These are phyloP conservation scores for Phataginus tetradactyla DNA, from an alignment of 2,797 vertebrate genomes.

Conservation along the genomic window DNA sequence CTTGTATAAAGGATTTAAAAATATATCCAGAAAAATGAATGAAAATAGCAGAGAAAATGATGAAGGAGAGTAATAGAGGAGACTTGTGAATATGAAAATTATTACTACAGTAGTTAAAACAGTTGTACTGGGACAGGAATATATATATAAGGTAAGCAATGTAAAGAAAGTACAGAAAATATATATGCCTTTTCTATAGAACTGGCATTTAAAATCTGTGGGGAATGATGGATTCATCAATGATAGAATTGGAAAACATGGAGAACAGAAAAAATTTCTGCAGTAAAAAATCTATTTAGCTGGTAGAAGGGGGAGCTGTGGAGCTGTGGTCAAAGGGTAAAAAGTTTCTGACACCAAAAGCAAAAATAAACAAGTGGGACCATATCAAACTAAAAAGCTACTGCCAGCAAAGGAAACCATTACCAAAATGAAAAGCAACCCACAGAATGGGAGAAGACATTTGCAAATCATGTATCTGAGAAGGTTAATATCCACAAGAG, in stretches of 20 bases:
- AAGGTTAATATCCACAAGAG: background rate
- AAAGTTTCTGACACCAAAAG: background rate
- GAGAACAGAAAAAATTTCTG: slow-evolving; percentile 12
- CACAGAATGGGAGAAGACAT: background rate
- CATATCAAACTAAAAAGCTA: background rate
- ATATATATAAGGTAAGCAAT: background rate
- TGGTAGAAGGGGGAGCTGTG: background rate
- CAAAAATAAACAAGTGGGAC: background rate
- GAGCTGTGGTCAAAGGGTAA: background rate
- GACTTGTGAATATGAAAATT: background rate
- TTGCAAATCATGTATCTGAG: background rate
- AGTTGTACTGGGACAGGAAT: background rate
- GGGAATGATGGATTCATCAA: slow-evolving; percentile 34
- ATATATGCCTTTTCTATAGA: slow-evolving; percentile 56
- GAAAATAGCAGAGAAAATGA: background rate
- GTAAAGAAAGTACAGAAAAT: slow-evolving; percentile 17
- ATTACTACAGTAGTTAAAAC: slow-evolving; percentile 12
- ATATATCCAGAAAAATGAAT: slow-evolving; percentile 33
- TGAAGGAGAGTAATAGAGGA: slow-evolving; percentile 21
- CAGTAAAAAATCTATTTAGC: background rate
- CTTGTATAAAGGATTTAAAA: slow-evolving; percentile 7
- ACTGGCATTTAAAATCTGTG: slow-evolving; percentile 46
- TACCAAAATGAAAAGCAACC: background rate
- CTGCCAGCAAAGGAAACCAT: background rate
- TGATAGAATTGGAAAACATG: slow-evolving; percentile 40